Conservation (phyloP, 1,140 invertebrate species). For the Agraylea sexmaculata region DNA sequence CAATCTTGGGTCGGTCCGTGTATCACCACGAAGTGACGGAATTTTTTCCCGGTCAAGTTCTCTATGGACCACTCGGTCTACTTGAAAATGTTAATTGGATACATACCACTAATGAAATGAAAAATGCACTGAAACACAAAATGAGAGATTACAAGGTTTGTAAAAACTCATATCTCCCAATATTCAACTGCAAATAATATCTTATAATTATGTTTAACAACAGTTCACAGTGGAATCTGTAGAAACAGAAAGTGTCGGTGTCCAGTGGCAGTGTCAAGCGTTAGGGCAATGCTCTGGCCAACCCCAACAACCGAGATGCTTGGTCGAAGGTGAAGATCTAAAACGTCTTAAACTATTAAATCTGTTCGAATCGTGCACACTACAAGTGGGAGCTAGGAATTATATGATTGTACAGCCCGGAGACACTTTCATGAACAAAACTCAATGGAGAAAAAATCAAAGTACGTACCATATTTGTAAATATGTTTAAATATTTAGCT, state of each 20-base stretch:
- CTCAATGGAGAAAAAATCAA: constrained; percentile 44
- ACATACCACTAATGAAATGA: constrained; percentile 61
- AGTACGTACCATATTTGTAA: constrained; percentile 30
- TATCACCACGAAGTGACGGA: constrained; percentile 39
- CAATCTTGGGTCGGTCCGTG: constrained; percentile 18
- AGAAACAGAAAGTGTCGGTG: constrained; percentile 48
- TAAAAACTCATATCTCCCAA: no score
- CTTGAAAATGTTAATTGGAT: constrained; percentile 69
- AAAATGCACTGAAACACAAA: constrained; percentile 50
- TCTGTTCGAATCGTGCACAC: constrained; percentile 77
- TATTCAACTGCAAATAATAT: constrained; percentile 40
- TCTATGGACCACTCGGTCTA: constrained; percentile 56
- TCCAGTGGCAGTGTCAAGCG: constrained; percentile 72
- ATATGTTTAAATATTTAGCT: neutral
- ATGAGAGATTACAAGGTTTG: constrained; percentile 39
- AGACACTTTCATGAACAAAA: constrained; percentile 41
- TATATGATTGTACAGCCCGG: constrained; percentile 42
- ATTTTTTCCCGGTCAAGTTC: constrained; percentile 66
- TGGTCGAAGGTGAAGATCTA: constrained; percentile 60
- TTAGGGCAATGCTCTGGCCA: constrained; percentile 51
- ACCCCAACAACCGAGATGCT: constrained; percentile 53
- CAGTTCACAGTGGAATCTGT: constrained; percentile 50
- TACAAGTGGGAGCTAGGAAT: constrained; percentile 78
- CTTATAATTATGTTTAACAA: constrained; percentile 6
- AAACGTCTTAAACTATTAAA: constrained; percentile 67